Evolutionary conservation across 2,113 vertebrate species (phyloP), one percentile per base, ranked within the genome.

Genomic region (Saiga tatarica): DNA sequence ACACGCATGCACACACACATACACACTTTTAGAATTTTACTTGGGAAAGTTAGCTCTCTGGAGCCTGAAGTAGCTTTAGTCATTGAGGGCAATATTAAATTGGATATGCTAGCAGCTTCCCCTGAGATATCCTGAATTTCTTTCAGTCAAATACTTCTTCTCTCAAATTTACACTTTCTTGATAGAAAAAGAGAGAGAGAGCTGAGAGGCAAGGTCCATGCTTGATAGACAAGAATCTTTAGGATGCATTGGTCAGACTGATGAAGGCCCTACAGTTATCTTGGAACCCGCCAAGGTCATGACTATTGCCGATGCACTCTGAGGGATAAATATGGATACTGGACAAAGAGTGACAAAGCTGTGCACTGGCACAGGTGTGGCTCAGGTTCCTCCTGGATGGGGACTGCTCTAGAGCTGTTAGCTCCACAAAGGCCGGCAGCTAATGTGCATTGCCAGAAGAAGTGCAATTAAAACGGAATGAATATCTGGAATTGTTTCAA

Each of bases 31-130:
- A 95, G 96, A 91, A 93, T 97, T 96, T 96, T 94, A 89, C 86
- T 45, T 97, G 93, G 79, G 81, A 97, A 98, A 98, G 95, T 87
- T 97, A 97, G 91, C 87, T 97, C 97, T 98, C 96, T 89, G 81
- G 94, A 97, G 96, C 97, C 98, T 62, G 60, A 88, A 94, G 87
- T 81, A 33, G 55, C 82, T 95, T 47, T 71, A 23, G 78, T 67
- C 91, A 74, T n/a, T 93, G 87, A 95, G 78, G 85, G 74, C 84
- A 7, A 59, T 82, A 76, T 87, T 96, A 67, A 1, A 0, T 8
- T 76, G 42, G 74, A n/a, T 78, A 81, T 91, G 59, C 39, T 79
- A 78, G 60, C 3, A 5, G 59, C 39, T 87, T 90, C 81, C 95
- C 50, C 87, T 79, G 53, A 94, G 71, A 39, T 25, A 62, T 3